Evolutionary conservation across 2,113 vertebrate species (phyloP), one percentile per base, ranked within the genome.

Genomic region (Tupaia chinensis): DNA sequence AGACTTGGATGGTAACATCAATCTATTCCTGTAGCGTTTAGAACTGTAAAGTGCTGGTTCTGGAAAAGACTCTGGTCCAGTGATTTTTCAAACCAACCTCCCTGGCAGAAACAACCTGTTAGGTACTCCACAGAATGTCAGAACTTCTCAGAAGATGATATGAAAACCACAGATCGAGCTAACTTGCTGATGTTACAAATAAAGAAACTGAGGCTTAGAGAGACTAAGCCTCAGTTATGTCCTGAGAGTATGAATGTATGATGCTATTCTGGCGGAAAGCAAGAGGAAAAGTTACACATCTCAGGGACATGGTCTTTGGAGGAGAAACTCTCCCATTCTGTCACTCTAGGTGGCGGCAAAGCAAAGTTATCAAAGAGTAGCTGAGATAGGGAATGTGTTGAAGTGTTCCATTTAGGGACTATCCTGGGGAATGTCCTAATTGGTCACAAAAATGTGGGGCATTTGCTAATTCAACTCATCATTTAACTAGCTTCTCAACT

Each of bases 391-490:
- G 96, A 82, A 94, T 60, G 9, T 92, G 32, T 76, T 90, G 92
- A 89, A 95, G 32, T 66, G 29, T 63, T 88, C 70, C 53, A 65
- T 81, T 83, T 84, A 88, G 96, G 95, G 92, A 91, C 87, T 91
- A 63, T 9, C 74, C 96, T 90, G 85, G 96, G 96, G 88, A 95
- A 95, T 96, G 25, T 81, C 81, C 96, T 89, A 20, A 68, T 92
- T 78, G 27, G n/a, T 76, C 85, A 81, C 27, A 76, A 74, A 87
- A 58, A 69, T 16, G 27, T 11, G 65, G 83, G 83, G 17, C 16
- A 89, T 91, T 96, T 74, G 93, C 58, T 93, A 90, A 81, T 54
- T 74, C 77, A 84, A 22, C 93, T 95, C 68, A 86, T 16, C 2
- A 61, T 96, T 93, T 60, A 95, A 17, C 70, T 86, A 77, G 17